A percentile compares a stretch with the other conserved stretches of the same genome.
These are phyloP conservation scores for Oenanthe melanoleuca DNA, from an alignment of 2,113 vertebrate species.

Conservation along the genomic window DNA sequence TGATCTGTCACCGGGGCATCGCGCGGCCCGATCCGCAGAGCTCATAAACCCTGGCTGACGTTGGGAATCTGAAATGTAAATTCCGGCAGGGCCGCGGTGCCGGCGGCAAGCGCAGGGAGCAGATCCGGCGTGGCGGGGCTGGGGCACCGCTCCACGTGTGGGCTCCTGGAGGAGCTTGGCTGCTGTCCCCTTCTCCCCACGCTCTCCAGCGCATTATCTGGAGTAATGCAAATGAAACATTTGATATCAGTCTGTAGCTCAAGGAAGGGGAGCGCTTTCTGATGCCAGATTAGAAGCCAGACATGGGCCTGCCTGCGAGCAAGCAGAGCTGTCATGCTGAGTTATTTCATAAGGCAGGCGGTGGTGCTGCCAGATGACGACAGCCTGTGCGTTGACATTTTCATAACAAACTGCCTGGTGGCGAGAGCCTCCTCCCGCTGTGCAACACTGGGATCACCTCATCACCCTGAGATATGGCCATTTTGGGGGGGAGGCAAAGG, in stretches of 20 bases:
- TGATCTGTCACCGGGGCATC: background rate
- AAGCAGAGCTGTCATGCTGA: background rate
- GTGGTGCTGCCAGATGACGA: conserved; percentile 19
- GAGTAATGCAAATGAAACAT: background rate
- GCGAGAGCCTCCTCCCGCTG: fast-evolving
- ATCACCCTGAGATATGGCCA: background rate
- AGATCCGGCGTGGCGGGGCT: fast-evolving
- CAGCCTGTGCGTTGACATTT: background rate
- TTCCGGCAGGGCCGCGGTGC: fast-evolving
- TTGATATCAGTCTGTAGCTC: background rate
- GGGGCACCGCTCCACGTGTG: background rate
- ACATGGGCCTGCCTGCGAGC: background rate
- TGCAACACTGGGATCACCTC: background rate
- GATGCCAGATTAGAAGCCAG: conserved; percentile 42
- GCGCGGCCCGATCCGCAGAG: fast-evolving
- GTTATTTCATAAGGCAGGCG: background rate
- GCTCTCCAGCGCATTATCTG: background rate
- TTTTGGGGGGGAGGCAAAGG: background rate
- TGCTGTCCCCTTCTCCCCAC: background rate
- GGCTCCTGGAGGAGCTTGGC: background rate
- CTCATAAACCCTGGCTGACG: fast-evolving
- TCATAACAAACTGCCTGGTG: background rate
- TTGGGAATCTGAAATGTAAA: background rate
- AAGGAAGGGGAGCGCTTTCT: conserved; percentile 13
- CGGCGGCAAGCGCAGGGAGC: fast-evolving